Percentiles rank a stretch among this genome's conserved stretches.
These are phyloP conservation scores for Cordylochernes scorpioides DNA, from an alignment of 2,888 invertebrate genomes.

Conservation along the genomic window DNA sequence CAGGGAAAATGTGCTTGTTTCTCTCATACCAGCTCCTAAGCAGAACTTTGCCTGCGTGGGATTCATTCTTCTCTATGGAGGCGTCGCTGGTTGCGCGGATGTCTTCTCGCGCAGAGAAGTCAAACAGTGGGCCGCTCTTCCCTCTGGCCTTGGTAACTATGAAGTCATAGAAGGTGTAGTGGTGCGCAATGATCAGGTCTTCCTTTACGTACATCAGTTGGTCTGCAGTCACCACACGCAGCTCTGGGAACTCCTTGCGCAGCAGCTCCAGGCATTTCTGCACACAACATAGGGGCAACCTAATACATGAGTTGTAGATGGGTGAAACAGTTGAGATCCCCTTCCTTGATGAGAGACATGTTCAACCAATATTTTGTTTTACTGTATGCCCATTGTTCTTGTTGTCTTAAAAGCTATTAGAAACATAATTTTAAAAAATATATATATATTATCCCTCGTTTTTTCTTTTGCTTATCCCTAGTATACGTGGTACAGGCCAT, in stretches of 20 bases:
- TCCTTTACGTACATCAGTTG: conserved; percentile 99
- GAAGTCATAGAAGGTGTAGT: conserved; percentile 96
- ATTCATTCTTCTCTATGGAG: conserved; percentile 83
- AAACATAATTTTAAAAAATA: no score
- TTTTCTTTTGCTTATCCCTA: no score
- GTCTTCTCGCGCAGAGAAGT: conserved; percentile 90
- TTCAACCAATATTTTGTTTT: no score
- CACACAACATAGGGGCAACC: no score
- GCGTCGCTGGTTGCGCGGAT: conserved; percentile 48
- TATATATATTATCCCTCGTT: no score
- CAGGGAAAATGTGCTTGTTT: conserved; percentile 98
- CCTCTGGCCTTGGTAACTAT: conserved; percentile 96
- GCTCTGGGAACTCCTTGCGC: conserved; percentile 79
- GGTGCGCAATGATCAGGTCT: conserved; percentile 91
- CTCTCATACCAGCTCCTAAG: conserved; percentile 88
- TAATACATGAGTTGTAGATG: no score
- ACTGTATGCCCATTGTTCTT: no score
- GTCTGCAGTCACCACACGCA: conserved; percentile 86
- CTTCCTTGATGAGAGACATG: no score
- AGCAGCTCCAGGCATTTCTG: conserved; percentile 24
- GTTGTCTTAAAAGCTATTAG: no score
- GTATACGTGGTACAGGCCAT: no score
- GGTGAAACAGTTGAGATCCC: no score
- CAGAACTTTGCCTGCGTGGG: conserved; percentile 89
- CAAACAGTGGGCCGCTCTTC: conserved; percentile 89